These are phyloP conservation scores for Eueremaeus valkanovi DNA, from an alignment of 2,888 invertebrate genomes.

Conservation along the genomic window DNA sequence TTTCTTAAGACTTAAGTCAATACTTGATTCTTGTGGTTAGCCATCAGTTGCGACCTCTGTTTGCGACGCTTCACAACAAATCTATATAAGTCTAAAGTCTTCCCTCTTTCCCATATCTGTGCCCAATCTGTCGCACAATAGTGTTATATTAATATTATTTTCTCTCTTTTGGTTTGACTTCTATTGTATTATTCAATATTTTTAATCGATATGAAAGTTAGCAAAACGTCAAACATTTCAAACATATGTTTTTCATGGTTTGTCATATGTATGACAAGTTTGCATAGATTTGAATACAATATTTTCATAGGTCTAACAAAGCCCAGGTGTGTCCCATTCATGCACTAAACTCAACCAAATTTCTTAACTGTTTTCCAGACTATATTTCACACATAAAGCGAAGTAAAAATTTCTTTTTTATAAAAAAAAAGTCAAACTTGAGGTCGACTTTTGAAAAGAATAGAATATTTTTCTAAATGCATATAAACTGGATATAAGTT, in stretches of 20 bases:
- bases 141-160: neutral
- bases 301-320: neutral
- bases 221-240: slow-evolving; percentile 17
- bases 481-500: neutral
- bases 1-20: neutral
- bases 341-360: slow-evolving; percentile 10
- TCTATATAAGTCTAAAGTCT: neutral
- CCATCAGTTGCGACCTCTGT: slow-evolving; percentile 15
- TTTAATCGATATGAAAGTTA: slow-evolving; percentile 10
- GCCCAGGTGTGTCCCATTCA: slow-evolving; percentile 14
- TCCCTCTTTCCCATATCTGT: neutral
- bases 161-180: neutral
- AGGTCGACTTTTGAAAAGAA: neutral
- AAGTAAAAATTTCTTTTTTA: neutral
- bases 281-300: slow-evolving; percentile 4
- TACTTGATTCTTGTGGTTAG: neutral
- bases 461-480: neutral
- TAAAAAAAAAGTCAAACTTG: slow-evolving; percentile 4
- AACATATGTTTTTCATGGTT: slow-evolving; percentile 13
- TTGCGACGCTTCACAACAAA: neutral
- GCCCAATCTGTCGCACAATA: neutral
- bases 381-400: neutral
- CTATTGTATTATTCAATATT: neutral
- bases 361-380: neutral
- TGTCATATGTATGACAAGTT: slow-evolving; percentile 25